Evolutionary conservation across 2,797 vertebrate species (phyloP), one percentile per base, ranked within the genome.

Genomic region (Chaetodon trifasciatus): DNA sequence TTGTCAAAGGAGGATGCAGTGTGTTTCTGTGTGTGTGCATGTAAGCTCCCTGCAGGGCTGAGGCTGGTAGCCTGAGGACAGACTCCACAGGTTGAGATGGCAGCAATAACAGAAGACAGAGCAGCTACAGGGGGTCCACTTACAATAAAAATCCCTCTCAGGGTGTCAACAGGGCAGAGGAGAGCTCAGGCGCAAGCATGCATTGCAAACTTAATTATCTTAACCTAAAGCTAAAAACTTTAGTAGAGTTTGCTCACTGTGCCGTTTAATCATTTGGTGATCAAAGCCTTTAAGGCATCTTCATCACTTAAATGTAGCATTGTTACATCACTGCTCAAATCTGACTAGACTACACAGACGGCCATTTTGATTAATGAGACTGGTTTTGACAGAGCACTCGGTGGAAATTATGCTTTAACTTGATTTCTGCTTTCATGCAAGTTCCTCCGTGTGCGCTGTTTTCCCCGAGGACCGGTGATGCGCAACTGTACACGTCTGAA

Each of bases 291-390:
- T 2, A 21, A 8, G 12, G 17, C 46, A 81, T 23, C 47, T 70
- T 50, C 50, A 65, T 86, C 69, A 81, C 63, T 83, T 84, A 65
- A 52, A 69, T 78, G 76, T 77, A 61, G 78, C 85, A 87, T 46
- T 58, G 56, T 78, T 85, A 86, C 81, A 86, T 89, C 87, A 86
- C 85, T 79, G 52, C 62, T 84, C 70, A 86, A 73, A 84, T 81
- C 70, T 83, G 74, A 83, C 65, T 67, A 79, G 70, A 66, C 74
- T 50, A 50, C 82, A 82, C 58, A 78, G 85, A 91, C 90, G 84
- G 91, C 91, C 90, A 94, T 93, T 93, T 92, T 93, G 90, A 93
- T 87, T 89, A 89, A 91, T 89, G 83, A 85, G 57, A 53, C 37
- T 72, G 71, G 35, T 87, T 86, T 78, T 84, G 83, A 86, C 82